phyloP scores from a whole-genome alignment of 2,888 invertebrate genomes.

The Argynnis bischoffii region DNA sequence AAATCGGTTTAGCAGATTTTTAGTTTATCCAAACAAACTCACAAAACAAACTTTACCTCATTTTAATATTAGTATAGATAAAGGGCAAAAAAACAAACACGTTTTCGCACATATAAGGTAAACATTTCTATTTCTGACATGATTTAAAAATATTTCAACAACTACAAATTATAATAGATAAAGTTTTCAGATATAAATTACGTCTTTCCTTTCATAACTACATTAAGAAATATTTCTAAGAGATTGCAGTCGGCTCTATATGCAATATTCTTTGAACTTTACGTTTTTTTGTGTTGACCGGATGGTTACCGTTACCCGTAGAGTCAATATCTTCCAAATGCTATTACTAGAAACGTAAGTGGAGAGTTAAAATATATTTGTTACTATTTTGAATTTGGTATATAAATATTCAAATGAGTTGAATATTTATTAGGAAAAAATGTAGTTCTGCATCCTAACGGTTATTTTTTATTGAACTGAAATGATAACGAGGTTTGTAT shows the following conservation, averaged over 20 bases:
- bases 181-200: too few relatives aligned
- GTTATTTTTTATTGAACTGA: background rate
- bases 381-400: background rate
- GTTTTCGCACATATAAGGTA: too few relatives aligned
- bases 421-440: background rate
- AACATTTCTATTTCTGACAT: background rate
- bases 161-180: too few relatives aligned
- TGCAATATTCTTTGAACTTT: slow-evolving; percentile 20
- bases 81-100: too few relatives aligned
- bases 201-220: too few relatives aligned
- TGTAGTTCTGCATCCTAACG: background rate
- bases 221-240: too few relatives aligned
- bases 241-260: background rate
- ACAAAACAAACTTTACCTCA: too few relatives aligned
- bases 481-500: background rate
- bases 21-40: too few relatives aligned
- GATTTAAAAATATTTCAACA: too few relatives aligned
- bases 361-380: slow-evolving; percentile 2
- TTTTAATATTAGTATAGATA: too few relatives aligned
- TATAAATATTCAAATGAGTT: slow-evolving; percentile 1
- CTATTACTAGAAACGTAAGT: slow-evolving; percentile 17
- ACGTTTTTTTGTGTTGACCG: slow-evolving; percentile 32
- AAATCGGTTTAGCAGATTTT: too few relatives aligned
- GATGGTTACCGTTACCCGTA: slow-evolving; percentile 32
- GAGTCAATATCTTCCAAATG: slow-evolving; percentile 25